These are phyloP conservation scores for Leptodirus hochenwartii DNA, from an alignment of 2,888 invertebrate species.

Conservation along the genomic window DNA sequence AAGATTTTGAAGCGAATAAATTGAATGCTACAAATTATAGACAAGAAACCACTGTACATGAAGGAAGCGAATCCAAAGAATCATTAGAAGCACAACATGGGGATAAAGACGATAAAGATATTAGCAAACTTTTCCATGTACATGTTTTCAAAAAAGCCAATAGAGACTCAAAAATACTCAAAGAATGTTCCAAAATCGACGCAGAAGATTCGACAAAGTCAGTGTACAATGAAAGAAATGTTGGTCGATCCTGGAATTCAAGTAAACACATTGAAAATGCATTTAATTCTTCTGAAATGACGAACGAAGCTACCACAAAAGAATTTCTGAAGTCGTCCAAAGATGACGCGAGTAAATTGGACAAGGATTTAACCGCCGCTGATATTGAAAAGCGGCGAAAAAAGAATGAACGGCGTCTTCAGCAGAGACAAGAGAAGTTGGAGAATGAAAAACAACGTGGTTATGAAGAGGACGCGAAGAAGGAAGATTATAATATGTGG, in stretches of 20 bases:
- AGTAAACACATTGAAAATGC: background rate
- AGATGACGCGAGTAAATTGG: background rate
- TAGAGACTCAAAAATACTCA: no score
- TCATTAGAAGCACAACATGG: slow-evolving; percentile 6
- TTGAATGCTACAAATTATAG: no score
- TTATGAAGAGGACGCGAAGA: slow-evolving; percentile 29
- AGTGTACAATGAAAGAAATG: no score
- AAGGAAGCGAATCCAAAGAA: slow-evolving; percentile 7
- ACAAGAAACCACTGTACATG: no score
- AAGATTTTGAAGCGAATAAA: slow-evolving; percentile 7
- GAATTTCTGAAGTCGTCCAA: background rate
- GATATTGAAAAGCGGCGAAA: slow-evolving; percentile 16
- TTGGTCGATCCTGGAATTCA: no score
- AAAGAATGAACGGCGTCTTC: slow-evolving; percentile 17
- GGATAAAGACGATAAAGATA: no score
- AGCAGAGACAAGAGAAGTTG: slow-evolving; percentile 20
- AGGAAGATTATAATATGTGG: slow-evolving; percentile 58
- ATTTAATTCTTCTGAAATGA: slow-evolving; percentile 1
- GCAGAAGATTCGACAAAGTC: no score
- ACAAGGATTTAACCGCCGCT: background rate
- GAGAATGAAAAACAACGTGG: slow-evolving; percentile 19
- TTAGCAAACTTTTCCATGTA: no score
- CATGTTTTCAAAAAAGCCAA: no score
- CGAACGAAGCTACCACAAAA: slow-evolving; percentile 1
- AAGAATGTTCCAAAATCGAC: no score